Percentiles rank a stretch among this genome's conserved stretches.
phyloP scores from a whole-genome alignment of 2,888 invertebrate genomes.

The Melanostoma mellinum region DNA sequence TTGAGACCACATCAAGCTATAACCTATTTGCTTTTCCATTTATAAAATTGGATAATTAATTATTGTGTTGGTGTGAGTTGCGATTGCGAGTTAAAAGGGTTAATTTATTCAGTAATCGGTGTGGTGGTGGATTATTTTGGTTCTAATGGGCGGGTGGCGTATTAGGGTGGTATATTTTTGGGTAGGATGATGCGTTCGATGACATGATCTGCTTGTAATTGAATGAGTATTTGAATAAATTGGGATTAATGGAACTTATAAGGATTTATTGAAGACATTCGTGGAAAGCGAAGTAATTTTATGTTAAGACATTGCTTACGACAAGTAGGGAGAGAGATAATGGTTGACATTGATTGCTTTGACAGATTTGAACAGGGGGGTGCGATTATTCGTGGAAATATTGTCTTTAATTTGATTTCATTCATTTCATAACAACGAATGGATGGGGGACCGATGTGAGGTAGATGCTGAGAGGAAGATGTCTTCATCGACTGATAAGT shows the following conservation, averaged over 20 bases:
- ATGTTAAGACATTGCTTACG: no score
- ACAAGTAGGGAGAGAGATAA: no score
- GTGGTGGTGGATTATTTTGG: conserved; percentile 35
- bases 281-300: neutral
- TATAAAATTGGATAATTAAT: conserved; percentile 64
- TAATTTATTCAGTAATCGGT: conserved; percentile 54
- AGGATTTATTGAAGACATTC: conserved; percentile 10
- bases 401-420: no score
- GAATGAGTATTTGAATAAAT: conserved; percentile 14
- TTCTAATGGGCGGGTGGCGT: conserved; percentile 3
- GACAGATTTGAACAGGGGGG: no score
- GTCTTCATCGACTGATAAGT: no score
- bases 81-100: conserved; percentile 31
- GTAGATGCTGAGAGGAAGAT: no score
- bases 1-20: neutral
- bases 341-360: no score
- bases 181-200: conserved; percentile 34
- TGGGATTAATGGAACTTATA: conserved; percentile 18
- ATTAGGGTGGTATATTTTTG: conserved; percentile 16
- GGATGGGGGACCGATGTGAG: no score
- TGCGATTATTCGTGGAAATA: no score
- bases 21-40: conserved; percentile 37
- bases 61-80: conserved; percentile 33
- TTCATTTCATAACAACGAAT: no score
- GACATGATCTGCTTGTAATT: conserved; percentile 56